Base-by-base conservation (phyloP, 2,888 invertebrate species). In the Dugesia japonica region DNA sequence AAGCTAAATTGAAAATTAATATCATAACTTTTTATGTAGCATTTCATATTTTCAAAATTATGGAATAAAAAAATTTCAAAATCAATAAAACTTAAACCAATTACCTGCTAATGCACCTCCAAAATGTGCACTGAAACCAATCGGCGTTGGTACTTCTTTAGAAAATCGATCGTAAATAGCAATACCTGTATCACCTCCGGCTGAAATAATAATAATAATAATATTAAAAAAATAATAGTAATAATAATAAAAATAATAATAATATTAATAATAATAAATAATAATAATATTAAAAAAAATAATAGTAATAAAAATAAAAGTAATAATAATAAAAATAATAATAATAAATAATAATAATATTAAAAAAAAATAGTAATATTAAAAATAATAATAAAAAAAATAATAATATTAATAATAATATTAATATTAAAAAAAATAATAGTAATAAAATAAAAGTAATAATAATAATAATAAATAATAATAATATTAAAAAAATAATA, bases 101-200 rank as follows among this genome's bases (percentile, higher is more conserved):
- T 78, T 74, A 84, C 95, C 95, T 76, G 92, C 92, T 0, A 93
- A 80, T 71, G 92, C 92, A 0, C 97, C 94, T 0, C 91, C 92
- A 72, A 94, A 86, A 86, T 97, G 97, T 7, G 95, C 95, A 0
- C 92, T 90, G 83, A 95, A 94, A 15, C 94, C 94, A 76, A 94
- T 90, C 85, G 92, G 81, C 13, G 73, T 42, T 72, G 88, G 86
- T 0, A 88, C 85, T 74, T 89, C 87, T 23, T 88, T 86, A 78
- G 89, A 87, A 84, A 94, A 92, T 20, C 92, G 87, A 83, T 91
- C 90, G 85, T 94, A 94, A 33, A 97, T 88, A 0, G 95, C 94
- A 15, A 92, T 89, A 26, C 92, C 91, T 73, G 93, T 87, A 85
- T 98, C 97, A 56, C 90, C 89, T 0, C 87, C 88, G 1, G 91